Base-by-base conservation (phyloP, 2,113 vertebrate genomes). In the Siniperca chuatsi region DNA sequence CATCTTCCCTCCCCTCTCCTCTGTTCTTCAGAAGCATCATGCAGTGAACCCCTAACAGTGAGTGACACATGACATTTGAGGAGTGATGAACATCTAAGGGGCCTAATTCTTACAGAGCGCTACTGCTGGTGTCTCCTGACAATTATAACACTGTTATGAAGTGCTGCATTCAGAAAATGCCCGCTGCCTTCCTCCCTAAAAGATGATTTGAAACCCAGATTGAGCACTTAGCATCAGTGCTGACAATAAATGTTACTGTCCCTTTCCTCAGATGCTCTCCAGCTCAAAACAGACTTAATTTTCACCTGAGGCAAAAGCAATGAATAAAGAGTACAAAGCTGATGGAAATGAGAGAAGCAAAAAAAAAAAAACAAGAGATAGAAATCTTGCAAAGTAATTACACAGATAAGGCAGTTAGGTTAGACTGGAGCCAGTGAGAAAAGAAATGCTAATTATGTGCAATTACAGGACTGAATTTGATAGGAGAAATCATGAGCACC, bases 321-420 rank as follows among this genome's bases (percentile, higher is more conserved):
- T 35, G 71, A 70, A 75, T 35, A 76, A 64, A 40, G 72, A 79
- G 71, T 35, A 69, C n/a, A 70, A 61, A 79, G 60, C 33, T 73
- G 78, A 77, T 67, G 25, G 70, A 87, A 90, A 79, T 74, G 35
- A 80, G 44, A 79, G 77, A 64, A 16, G 52, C 44, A 40, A 54
- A 23, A 40, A 79, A 75, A 64, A 58, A 70, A 48, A 70, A 78
- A 71, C 6, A 67, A 54, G 25, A 66, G 77, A 85, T 70, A 74
- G 50, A 78, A 85, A 88, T 90, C 64, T 86, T 77, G 83, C 80
- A 83, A 90, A 82, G 83, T 87, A 81, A 92, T 86, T 87, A 89
- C 65, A 82, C 40, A 78, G 66, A 87, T 90, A 87, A 90, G 79
- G 75, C 57, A 54, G 60, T 78, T 79, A 78, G 68, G 84, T 87